These are phyloP conservation scores for Tapera naevia DNA, from an alignment of 2,797 vertebrate species.

Conservation along the genomic window DNA sequence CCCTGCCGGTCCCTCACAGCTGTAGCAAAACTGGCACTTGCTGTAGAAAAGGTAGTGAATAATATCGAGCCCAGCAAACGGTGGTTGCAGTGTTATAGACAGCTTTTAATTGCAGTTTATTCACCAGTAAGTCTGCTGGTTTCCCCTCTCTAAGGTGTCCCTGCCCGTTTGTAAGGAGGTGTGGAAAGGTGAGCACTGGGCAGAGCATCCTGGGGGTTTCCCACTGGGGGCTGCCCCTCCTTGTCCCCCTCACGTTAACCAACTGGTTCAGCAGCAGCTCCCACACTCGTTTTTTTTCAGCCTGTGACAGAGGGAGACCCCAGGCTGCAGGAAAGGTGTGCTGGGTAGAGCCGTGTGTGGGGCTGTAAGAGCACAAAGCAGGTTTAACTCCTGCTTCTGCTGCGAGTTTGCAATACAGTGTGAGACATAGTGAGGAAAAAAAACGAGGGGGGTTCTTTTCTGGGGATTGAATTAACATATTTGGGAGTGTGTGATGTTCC, in stretches of 20 bases:
- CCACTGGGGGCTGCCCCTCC: neutral
- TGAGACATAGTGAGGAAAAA: neutral
- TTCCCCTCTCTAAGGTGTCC: neutral
- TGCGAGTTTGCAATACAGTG: conserved; percentile 34
- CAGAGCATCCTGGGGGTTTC: neutral
- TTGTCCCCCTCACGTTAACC: fast-evolving
- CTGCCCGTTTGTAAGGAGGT: neutral
- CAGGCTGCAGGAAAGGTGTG: neutral
- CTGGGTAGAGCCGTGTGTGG: neutral
- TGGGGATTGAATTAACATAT: neutral
- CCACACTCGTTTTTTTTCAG: fast-evolving
- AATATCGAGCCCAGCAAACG: fast-evolving
- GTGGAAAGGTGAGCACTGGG: neutral
- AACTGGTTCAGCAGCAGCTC: neutral
- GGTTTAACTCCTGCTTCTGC: conserved; percentile 28
- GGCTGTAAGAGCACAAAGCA: neutral
- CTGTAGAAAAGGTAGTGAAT: fast-evolving
- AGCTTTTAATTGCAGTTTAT: neutral
- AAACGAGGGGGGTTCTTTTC: neutral
- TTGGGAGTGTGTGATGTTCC: neutral
- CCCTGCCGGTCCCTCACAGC: neutral
- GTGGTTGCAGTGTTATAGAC: neutral
- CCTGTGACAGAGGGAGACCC: neutral
- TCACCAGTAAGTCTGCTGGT: neutral
- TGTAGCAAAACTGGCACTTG: neutral